phyloP scores from a whole-genome alignment of 2,113 vertebrate genomes.

The Acinonyx jubatus region DNA sequence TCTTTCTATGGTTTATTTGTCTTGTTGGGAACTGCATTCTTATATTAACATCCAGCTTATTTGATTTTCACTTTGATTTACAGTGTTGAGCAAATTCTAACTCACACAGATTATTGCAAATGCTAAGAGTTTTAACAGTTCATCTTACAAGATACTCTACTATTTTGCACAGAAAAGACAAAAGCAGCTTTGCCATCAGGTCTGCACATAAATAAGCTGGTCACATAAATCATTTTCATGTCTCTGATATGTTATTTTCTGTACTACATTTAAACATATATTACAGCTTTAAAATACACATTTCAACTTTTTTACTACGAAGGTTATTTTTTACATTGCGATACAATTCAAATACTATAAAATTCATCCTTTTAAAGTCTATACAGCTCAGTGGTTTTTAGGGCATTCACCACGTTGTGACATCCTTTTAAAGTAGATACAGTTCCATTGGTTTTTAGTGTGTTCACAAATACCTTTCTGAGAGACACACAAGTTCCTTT shows the following conservation, averaged over 20 bases:
- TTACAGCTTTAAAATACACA: not conserved
- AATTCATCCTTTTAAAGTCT: not conserved
- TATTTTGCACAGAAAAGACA: not conserved
- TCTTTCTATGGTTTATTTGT: not conserved
- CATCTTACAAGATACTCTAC: not conserved
- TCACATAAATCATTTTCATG: not conserved
- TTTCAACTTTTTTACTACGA: not conserved
- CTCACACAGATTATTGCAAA: not conserved
- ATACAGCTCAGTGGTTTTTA: not conserved
- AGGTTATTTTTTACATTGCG: not conserved
- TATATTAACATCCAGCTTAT: not conserved
- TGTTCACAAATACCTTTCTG: not conserved
- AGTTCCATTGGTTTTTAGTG: not conserved
- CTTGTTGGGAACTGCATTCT: not conserved
- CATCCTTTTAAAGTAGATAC: not conserved
- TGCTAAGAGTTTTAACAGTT: not conserved
- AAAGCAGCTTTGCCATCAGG: not conserved
- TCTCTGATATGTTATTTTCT: not conserved
- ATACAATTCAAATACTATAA: not conserved
- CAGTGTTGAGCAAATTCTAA: not conserved
- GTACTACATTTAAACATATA: not conserved
- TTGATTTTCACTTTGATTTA: not conserved
- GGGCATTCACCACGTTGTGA: not conserved
- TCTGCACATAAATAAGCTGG: not conserved
- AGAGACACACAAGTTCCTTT: not conserved